A percentile compares a stretch with the other conserved stretches of the same genome.
Conservation (phyloP, 2,113 vertebrate genomes). For the Charadrius vociferus region DNA sequence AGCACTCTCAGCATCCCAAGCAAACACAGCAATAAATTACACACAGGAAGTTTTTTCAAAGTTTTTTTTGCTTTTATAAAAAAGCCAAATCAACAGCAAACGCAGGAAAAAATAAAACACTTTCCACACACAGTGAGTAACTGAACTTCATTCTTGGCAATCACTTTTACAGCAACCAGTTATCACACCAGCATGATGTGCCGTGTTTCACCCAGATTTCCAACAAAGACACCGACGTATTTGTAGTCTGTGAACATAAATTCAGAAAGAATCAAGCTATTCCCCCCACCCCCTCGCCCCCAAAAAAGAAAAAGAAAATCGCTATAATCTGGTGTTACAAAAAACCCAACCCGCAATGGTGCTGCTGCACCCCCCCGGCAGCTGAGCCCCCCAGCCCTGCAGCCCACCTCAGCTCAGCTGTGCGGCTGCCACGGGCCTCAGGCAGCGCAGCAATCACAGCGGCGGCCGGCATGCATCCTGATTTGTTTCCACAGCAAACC, state of each 20-base stretch:
- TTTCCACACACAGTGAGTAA: background rate
- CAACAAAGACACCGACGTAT: background rate
- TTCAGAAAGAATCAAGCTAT: background rate
- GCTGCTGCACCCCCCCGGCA: background rate
- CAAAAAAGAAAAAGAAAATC: background rate
- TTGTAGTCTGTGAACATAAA: background rate
- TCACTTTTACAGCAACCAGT: background rate
- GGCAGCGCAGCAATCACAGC: background rate
- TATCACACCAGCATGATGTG: background rate
- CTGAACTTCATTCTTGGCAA: background rate
- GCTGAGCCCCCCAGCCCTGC: background rate
- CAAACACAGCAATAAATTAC: background rate
- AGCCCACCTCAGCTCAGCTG: background rate
- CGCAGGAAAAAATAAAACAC: background rate
- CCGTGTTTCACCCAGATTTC: background rate
- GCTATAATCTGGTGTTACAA: background rate
- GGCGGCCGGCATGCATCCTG: background rate
- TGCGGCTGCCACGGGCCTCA: rapidly evolving
- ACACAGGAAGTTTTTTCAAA: background rate
- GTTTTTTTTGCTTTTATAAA: background rate
- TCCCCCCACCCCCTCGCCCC: rapidly evolving
- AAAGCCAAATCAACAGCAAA: background rate
- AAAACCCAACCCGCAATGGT: background rate
- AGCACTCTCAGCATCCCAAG: background rate
- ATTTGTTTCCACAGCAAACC: background rate